Evolutionary conservation across 2,888 invertebrate genomes (phyloP), one percentile per base, ranked within the genome.

Genomic region (Miltochrista miniata): DNA sequence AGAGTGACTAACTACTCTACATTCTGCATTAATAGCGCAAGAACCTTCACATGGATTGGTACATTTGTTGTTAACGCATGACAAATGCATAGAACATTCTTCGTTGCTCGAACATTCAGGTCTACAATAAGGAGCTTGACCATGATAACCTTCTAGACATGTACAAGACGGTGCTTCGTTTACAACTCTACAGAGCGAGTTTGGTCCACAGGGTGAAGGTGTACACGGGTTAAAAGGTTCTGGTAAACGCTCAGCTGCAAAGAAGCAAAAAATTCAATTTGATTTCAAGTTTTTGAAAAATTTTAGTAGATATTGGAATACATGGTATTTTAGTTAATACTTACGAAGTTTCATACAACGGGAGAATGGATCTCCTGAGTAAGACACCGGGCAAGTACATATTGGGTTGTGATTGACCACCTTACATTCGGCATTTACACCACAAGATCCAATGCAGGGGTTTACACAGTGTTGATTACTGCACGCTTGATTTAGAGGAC

Each of bases 181-280:
- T 10, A 93, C 80, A 50, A 94, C 92, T 77, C 93, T 93, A 73
- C 96, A 96, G 66, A 95, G 92, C 0, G 96, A 93, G 73, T 95
- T 95, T 0, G 96, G 94, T 10, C 96, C 97, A 75, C 97, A 97
- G 3, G 96, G 96, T 38, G 95, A 95, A 42, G 96, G 96, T 48
- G 92, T 92, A 70, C 96, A 96, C 2, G 95, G 95, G 70, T 96
- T 93, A 51, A 90, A 79, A 29, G 88, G 84, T 45, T 90, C 81
- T 51, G 90, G 85, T 56, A 87, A 71, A 49, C 85, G 87, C 74
- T 93, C 92, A 60, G 92, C 93, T 94, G 72, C 9, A 82, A 83
- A 46, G 54, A 49, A 53, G 29, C 64, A 48, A 46, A 48, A 48
- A 24, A 13, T 24, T 30, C 8, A 31, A 31, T 5, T 2, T 31